These are phyloP conservation scores for Acromyrmex charruanus DNA, from an alignment of 1,140 invertebrate species.

Conservation along the genomic window DNA sequence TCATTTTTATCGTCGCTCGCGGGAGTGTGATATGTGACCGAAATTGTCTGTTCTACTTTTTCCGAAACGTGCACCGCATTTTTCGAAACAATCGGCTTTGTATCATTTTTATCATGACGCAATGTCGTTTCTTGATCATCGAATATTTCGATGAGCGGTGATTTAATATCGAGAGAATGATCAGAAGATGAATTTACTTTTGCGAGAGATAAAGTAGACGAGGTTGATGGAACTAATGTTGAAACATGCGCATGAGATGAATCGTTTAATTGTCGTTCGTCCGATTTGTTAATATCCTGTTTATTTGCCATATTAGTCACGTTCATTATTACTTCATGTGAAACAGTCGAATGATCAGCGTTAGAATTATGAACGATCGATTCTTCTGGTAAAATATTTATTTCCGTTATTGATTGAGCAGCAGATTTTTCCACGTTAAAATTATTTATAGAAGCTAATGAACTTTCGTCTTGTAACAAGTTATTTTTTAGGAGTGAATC, in stretches of 20 bases:
- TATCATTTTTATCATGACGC: constrained; percentile 43
- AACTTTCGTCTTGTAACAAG: neutral
- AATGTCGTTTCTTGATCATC: constrained; percentile 9
- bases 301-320: neutral
- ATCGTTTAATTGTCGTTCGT: neutral
- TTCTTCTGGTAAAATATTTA: neutral
- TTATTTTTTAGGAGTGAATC: neutral
- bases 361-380: neutral
- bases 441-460: neutral
- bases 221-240: neutral
- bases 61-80: constrained; percentile 60
- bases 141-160: neutral
- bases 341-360: neutral
- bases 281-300: neutral
- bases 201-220: neutral
- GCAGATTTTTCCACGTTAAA: neutral
- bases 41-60: constrained; percentile 70
- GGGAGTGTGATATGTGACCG: constrained; percentile 57
- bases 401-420: neutral
- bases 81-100: constrained; percentile 36
- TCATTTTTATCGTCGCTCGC: constrained; percentile 61
- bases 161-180: neutral
- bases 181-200: neutral
- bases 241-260: neutral
- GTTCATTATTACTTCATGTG: neutral